Evolutionary conservation across 1,140 invertebrate species (phyloP).

Genomic region (Drosophila nigrodunni): DNA sequence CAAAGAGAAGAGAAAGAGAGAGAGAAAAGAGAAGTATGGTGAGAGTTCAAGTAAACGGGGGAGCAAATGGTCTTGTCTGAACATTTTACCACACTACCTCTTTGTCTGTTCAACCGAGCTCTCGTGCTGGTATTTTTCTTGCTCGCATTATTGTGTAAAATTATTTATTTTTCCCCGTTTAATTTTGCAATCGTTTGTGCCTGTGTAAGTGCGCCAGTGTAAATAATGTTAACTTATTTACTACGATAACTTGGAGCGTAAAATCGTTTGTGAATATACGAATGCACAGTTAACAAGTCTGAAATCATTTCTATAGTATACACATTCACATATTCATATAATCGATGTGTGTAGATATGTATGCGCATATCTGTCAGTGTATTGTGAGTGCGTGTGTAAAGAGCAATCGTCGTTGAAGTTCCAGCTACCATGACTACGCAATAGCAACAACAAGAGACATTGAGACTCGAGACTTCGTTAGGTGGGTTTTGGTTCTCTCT

Average conservation of each 20-base stretch:
- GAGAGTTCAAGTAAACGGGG: constrained; percentile 40
- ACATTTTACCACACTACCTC: constrained; percentile 71
- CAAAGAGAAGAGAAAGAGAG: constrained; percentile 26
- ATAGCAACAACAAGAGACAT: constrained; percentile 75
- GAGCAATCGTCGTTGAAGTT: constrained; percentile 75
- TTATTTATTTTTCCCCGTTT: constrained; percentile 60
- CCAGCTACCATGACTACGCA: constrained; percentile 77
- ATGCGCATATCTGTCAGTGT: constrained; percentile 17
- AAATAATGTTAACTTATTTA: constrained; percentile 54
- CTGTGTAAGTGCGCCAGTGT: constrained; percentile 38
- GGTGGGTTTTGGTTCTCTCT: constrained; percentile 51
- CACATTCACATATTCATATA: constrained; percentile 75
- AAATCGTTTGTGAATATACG: neutral
- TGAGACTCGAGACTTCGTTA: constrained; percentile 37
- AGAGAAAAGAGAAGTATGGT: constrained; percentile 30
- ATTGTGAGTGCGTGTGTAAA: constrained; percentile 44
- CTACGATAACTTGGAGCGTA: constrained; percentile 37
- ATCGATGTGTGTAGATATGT: constrained; percentile 56
- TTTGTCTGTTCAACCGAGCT: constrained; percentile 71
- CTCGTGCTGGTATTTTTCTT: constrained; percentile 58
- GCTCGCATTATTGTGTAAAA: constrained; percentile 60
- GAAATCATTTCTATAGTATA: constrained; percentile 68
- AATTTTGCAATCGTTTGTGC: constrained; percentile 51
- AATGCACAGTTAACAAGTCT: constrained; percentile 36
- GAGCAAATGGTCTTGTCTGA: constrained; percentile 56